Percentiles rank a stretch among this genome's conserved stretches.
phyloP scores from a whole-genome alignment of 2,888 invertebrate species.

The Panorpa germanica region DNA sequence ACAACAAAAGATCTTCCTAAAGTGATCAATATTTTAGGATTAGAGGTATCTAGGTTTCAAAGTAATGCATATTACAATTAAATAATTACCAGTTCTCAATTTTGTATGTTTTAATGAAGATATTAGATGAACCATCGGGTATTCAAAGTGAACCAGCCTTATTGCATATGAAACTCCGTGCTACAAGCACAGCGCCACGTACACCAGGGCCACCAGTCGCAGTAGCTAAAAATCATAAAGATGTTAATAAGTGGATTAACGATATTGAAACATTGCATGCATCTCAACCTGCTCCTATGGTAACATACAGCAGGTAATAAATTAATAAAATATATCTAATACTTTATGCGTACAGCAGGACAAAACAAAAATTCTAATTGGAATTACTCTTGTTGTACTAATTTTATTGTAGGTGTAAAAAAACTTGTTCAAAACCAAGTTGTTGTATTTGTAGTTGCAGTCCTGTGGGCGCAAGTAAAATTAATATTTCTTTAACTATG shows the following conservation, averaged over 20 bases:
- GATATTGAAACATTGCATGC: slow-evolving; percentile 86
- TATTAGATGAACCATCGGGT: slow-evolving; percentile 89
- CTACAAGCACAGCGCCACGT: slow-evolving; percentile 31
- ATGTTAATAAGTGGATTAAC: slow-evolving; percentile 92
- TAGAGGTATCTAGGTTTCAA: slow-evolving; percentile 15
- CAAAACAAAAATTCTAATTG: no score
- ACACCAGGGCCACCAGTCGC: slow-evolving; percentile 19
- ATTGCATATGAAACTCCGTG: slow-evolving; percentile 74
- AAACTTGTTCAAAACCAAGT: no score
- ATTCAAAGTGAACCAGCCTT: slow-evolving; percentile 93
- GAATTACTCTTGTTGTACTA: no score
- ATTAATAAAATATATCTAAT: slow-evolving; percentile 3
- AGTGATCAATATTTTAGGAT: slow-evolving; percentile 37
- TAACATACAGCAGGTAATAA: slow-evolving; percentile 55
- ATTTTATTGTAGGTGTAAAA: no score
- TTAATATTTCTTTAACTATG: no score
- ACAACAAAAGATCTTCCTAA: slow-evolving; percentile 15
- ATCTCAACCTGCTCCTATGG: slow-evolving; percentile 70
- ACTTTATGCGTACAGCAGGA: slow-evolving; percentile 2
- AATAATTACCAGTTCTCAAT: no score
- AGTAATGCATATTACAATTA: not conserved
- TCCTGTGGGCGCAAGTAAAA: no score
- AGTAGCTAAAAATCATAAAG: slow-evolving; percentile 70
- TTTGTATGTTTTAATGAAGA: no score
- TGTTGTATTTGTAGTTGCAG: no score